A percentile compares a stretch with the other conserved stretches of the same genome.
These are phyloP conservation scores for Acanthiza pusilla DNA, from an alignment of 2,797 vertebrate species.

Conservation along the genomic window DNA sequence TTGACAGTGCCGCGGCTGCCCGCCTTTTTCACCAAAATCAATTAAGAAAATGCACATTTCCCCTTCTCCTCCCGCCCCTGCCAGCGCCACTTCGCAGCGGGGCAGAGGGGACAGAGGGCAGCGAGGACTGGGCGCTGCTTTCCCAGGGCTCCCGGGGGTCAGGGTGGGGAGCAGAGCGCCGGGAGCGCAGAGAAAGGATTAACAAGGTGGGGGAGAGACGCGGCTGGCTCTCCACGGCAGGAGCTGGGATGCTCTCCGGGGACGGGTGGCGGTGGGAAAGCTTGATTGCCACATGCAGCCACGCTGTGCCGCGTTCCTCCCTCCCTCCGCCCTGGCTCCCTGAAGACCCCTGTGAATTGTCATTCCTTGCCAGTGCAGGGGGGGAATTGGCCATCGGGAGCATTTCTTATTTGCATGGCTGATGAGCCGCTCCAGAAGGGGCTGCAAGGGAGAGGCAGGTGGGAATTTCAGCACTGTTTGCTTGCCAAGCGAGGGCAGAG, in stretches of 20 bases:
- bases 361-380: not conserved
- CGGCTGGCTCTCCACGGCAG: not conserved
- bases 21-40: constrained; percentile 45
- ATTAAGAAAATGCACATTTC: constrained; percentile 43
- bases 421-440: constrained; percentile 50
- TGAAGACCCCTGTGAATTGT: constrained; percentile 59
- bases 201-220: constrained; percentile 28
- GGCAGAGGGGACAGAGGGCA: not conserved
- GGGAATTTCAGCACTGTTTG: constrained; percentile 2
- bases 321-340: not conserved
- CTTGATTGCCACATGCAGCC: constrained; percentile 60
- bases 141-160: constrained; percentile 39
- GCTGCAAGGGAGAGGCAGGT: not conserved
- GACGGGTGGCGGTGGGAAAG: constrained; percentile 61
- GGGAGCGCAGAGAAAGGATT: constrained; percentile 9
- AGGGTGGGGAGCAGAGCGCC: not conserved
- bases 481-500: not conserved
- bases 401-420: constrained; percentile 55
- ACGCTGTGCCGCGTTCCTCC: constrained; percentile 12
- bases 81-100: rapidly evolving
- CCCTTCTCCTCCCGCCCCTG: not conserved
- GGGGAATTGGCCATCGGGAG: not conserved
- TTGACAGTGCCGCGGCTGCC: not conserved
- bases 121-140: not conserved
- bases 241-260: constrained; percentile 32